Base-by-base conservation (phyloP, 2,888 invertebrate genomes). In the Ditula angustiorana region DNA sequence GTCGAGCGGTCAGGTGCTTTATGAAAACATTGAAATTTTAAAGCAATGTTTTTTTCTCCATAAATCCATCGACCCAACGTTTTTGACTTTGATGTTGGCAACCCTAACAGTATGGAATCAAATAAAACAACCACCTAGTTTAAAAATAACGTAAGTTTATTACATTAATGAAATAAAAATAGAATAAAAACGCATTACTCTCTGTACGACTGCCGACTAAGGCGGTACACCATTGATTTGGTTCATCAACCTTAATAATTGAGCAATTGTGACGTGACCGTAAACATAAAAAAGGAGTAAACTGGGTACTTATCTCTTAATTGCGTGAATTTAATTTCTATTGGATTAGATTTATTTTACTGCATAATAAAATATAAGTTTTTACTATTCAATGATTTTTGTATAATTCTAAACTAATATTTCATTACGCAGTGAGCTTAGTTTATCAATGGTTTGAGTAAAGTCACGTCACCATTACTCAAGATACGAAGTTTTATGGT, bases 61-160 rank as follows among this genome's bases (percentile, higher is more conserved):
- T n/a, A n/a, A n/a, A n/a, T n/a, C n/a, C n/a, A n/a, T n/a, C n/a
- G n/a, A n/a, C n/a, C n/a, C n/a, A n/a, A n/a, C n/a, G n/a, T n/a
- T n/a, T n/a, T n/a, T n/a, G n/a, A 49, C 5, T 26, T 26, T 5
- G 26, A 26, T 5, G 26, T 3, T 3, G 26, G 5, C 23, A 16
- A n/a, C 5, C 16, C 21, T 11, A 35, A 33, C 23, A 11, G 16
- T n/a, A n/a, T n/a, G n/a, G n/a, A 33, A 3, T 11, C 26, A 72
- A 87, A 83, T 79, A 74, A 90, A 90, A 90, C 80, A 71, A 79
- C 78, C 65, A 63, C 71, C 28, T 89, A 87, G 83, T 92, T 91
- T 90, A 91, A 92, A 92, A 92, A 92, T 92, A 92, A 91, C 90
- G 88, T 92, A 90, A 90, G 91, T 92, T 91, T 92, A 92, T 91